These are phyloP conservation scores for Coilia nasus DNA, from an alignment of 2,797 vertebrate genomes.

Conservation along the genomic window DNA sequence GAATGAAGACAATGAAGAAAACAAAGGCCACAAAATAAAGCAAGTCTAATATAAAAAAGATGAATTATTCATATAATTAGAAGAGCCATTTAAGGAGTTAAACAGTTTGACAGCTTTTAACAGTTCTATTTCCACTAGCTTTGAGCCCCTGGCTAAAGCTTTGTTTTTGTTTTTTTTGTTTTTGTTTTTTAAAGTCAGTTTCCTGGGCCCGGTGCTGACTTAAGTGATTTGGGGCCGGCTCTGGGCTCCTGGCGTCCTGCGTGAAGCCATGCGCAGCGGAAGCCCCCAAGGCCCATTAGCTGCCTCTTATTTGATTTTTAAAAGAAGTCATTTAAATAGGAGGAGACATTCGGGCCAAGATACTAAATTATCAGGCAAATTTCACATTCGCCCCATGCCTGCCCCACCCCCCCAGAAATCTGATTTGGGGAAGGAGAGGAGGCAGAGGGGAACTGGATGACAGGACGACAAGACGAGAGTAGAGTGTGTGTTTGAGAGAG, in stretches of 20 bases:
- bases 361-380: conserved; percentile 35
- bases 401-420: conserved; percentile 14
- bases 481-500: too few species aligned
- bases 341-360: conserved; percentile 19
- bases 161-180: too few species aligned
- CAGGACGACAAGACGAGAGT: too few species aligned
- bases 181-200: not conserved
- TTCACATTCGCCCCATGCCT: conserved; percentile 29
- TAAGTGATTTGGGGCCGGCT: not conserved
- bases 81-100: too few species aligned
- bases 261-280: not conserved
- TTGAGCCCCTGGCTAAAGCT: too few species aligned
- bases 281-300: not conserved
- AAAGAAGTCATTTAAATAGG: conserved; percentile 1
- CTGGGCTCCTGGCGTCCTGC: not conserved
- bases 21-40: not conserved
- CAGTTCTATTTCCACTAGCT: too few species aligned
- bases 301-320: not conserved
- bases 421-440: conserved; percentile 33
- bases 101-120: too few species aligned
- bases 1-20: not conserved
- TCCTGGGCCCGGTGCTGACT: not conserved
- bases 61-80: not conserved
- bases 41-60: not conserved
- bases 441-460: not conserved